Evolutionary conservation across 2,888 invertebrate genomes (phyloP).

Genomic region (Crepidodera aurea): DNA sequence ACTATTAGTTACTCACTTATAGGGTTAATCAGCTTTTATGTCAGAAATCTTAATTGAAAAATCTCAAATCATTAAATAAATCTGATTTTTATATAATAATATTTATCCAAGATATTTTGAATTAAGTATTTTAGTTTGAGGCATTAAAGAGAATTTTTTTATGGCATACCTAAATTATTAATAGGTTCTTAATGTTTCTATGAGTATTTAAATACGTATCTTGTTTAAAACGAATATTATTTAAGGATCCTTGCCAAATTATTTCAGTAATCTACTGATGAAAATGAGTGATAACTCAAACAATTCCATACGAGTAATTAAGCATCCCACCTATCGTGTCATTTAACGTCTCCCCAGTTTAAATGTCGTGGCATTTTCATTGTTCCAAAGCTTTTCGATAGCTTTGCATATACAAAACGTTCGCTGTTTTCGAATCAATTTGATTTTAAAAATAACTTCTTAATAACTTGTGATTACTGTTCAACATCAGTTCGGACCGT

Average conservation of each 20-base stretch:
- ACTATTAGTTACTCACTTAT: too few relatives aligned
- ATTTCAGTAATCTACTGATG: neutral
- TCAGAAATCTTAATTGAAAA: too few relatives aligned
- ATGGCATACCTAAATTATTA: too few relatives aligned
- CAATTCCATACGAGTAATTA: neutral
- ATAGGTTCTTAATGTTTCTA: too few relatives aligned
- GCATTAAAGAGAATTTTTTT: too few relatives aligned
- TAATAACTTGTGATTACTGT: constrained; percentile 4
- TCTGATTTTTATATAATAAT: too few relatives aligned
- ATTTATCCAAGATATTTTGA: too few relatives aligned
- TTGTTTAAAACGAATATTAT: neutral
- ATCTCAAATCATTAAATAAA: too few relatives aligned
- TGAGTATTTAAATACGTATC: too few relatives aligned
- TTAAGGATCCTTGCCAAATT: constrained; percentile 2
- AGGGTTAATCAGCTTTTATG: too few relatives aligned
- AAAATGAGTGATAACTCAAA: neutral
- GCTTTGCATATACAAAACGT: neutral
- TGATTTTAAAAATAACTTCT: constrained; percentile 21
- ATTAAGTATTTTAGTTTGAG: too few relatives aligned
- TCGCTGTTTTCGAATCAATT: constrained; percentile 3
- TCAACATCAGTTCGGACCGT: constrained; percentile 1
- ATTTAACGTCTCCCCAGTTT: neutral
- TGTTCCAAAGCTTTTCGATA: neutral
- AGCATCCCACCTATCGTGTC: neutral
- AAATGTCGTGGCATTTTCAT: neutral